phyloP scores from a whole-genome alignment of 2,797 vertebrate species.

The Amphiprion clarkii region DNA sequence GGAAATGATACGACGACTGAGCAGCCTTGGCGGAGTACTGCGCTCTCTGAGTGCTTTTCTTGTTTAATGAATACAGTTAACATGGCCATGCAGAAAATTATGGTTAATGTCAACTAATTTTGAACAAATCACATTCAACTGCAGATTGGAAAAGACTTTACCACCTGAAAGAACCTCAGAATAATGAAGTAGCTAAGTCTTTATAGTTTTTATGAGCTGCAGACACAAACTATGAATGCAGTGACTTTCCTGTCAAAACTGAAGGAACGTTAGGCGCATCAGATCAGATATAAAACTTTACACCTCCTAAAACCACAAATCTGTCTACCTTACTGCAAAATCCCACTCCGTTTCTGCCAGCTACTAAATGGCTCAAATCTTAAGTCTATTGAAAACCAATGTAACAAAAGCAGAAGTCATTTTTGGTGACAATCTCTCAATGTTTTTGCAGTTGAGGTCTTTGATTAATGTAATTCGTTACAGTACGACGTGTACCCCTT shows the following conservation, averaged over 20 bases:
- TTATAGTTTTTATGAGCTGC: neutral
- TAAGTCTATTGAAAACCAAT: neutral
- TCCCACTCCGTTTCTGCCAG: neutral
- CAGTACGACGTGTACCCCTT: conserved; percentile 23
- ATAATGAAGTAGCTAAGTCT: neutral
- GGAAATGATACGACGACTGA: no score
- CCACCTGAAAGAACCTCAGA: neutral
- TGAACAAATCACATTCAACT: neutral
- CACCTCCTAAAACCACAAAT: neutral
- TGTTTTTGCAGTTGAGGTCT: conserved; percentile 8
- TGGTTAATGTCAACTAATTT: neutral
- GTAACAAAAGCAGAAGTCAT: neutral
- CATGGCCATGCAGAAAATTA: neutral
- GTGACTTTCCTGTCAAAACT: neutral
- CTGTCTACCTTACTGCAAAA: neutral
- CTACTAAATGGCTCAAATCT: neutral
- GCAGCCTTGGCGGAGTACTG: no score
- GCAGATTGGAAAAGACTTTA: no score
- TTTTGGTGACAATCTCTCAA: neutral
- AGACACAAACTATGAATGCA: neutral
- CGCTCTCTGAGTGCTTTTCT: no score
- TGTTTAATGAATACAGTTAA: neutral
- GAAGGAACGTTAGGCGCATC: no score
- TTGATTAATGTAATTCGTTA: conserved; percentile 21
- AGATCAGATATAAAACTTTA: no score